phyloP scores from a whole-genome alignment of 2,113 vertebrate genomes.

The Gavialis gangeticus region DNA sequence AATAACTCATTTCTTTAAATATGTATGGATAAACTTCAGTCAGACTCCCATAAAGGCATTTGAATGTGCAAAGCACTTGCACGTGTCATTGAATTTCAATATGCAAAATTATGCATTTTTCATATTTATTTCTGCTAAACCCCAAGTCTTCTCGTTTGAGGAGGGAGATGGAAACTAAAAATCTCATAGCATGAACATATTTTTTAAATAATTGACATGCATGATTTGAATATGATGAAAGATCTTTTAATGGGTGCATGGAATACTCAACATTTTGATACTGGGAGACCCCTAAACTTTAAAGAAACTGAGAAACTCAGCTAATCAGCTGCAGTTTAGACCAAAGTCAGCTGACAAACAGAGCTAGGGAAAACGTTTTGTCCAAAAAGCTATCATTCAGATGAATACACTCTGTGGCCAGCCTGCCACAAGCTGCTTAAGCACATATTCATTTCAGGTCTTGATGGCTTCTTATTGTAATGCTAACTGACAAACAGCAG shows the following conservation, averaged over 20 bases:
- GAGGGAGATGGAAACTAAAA: background rate
- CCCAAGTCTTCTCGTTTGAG: background rate
- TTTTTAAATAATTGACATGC: background rate
- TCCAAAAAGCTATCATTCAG: background rate
- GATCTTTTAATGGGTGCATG: background rate
- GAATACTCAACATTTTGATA: background rate
- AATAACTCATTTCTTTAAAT: conserved; percentile 71
- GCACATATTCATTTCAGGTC: conserved; percentile 12
- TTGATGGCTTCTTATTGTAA: background rate
- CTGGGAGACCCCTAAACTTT: background rate
- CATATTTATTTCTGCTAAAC: conserved; percentile 5
- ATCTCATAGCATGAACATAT: background rate
- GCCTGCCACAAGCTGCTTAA: background rate
- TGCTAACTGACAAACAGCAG: background rate
- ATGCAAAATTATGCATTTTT: conserved; percentile 25
- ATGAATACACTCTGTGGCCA: background rate
- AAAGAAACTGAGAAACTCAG: background rate
- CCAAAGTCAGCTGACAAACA: background rate
- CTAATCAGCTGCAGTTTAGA: background rate
- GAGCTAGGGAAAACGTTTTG: background rate
- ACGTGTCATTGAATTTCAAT: conserved; percentile 9
- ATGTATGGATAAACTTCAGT: conserved; percentile 63
- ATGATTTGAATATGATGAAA: background rate
- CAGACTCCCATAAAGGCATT: conserved; percentile 8
- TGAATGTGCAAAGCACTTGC: conserved; percentile 28